Conservation (phyloP, 1,140 invertebrate species). For the Musca vetustissima region DNA sequence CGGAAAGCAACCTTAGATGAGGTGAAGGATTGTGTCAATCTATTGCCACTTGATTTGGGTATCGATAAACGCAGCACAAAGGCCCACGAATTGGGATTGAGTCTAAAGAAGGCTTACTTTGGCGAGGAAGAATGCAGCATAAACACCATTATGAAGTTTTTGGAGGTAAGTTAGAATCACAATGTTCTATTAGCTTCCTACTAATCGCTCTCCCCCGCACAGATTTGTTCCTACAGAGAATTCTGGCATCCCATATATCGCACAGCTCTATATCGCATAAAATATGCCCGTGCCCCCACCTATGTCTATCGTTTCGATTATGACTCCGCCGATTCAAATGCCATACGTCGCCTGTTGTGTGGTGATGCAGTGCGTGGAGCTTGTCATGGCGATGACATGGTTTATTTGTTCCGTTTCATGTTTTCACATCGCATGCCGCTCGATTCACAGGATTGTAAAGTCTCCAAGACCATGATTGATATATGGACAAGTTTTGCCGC, state of each 20-base stretch:
- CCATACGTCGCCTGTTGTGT: slow-evolving; percentile 47
- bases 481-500: slow-evolving; percentile 57
- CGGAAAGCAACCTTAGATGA: slow-evolving; percentile 47
- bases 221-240: slow-evolving; percentile 50
- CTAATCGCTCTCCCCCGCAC: background rate
- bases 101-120: slow-evolving; percentile 43
- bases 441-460: slow-evolving; percentile 41
- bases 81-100: slow-evolving; percentile 37
- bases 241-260: slow-evolving; percentile 57
- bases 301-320: slow-evolving; percentile 58
- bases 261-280: slow-evolving; percentile 40
- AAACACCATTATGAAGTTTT: slow-evolving; percentile 45
- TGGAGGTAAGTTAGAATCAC: slow-evolving; percentile 30
- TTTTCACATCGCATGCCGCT: slow-evolving; percentile 51
- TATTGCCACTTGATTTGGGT: slow-evolving; percentile 41
- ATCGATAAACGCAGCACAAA: slow-evolving; percentile 31
- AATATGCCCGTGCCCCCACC: slow-evolving; percentile 46
- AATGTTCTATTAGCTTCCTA: background rate
- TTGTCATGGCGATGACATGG: slow-evolving; percentile 66
- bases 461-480: slow-evolving; percentile 57
- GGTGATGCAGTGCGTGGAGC: slow-evolving; percentile 55
- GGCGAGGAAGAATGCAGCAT: slow-evolving; percentile 40
- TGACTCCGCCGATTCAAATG: slow-evolving; percentile 47
- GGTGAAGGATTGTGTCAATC: slow-evolving; percentile 40
- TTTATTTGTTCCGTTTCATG: slow-evolving; percentile 63